Evolutionary conservation across 2,888 invertebrate species (phyloP), one percentile per base, ranked within the genome.

Genomic region (Ceratothoa steindachneri): DNA sequence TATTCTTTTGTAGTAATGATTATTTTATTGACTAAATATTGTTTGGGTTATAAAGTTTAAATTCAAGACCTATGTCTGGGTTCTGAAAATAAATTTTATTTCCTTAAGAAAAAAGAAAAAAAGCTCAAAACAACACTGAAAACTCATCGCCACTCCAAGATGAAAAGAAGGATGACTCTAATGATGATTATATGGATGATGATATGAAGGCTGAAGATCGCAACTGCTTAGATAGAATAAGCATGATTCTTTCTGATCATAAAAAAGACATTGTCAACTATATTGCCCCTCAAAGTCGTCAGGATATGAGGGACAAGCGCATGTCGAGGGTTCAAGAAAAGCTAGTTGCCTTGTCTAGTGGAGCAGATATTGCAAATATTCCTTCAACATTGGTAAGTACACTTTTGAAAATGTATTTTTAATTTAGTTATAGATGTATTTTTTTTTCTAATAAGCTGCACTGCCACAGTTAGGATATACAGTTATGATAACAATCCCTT

Each of bases 191-290:
- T 82, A 88, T 93, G 84, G 93, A 93, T 85, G 91, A 90, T 80
- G 77, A 75, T 22, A 80, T 80, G 80, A 69, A 73, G 65, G 71
- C 68, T n/a, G 80, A 80, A 53, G 80, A 80, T 52, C 55, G 64
- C 0, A 52, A 73, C 12, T 92, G 94, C 15, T 86, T 90, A 81
- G 88, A 91, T 41, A 88, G 92, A 70, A 92, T 97, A 82, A 88
- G 88, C 82, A 90, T 91, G 83, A 90, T 96, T 81, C 88, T 94
- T 82, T 87, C 88, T 65, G 96, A 97, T 83, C 93, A 95, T 85
- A 89, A 89, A 84, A 88, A 89, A 82, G 91, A 91, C 84, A 89
- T 91, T 87, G 88, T 87, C 83, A 90, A 89, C 85, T 89, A 89
- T 84, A 89, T 89, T 83, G 83, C 86, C 1, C 80, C 79, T 2